Base-by-base conservation (phyloP, 2,888 invertebrate species). In the Sarcophaga rosellei region DNA sequence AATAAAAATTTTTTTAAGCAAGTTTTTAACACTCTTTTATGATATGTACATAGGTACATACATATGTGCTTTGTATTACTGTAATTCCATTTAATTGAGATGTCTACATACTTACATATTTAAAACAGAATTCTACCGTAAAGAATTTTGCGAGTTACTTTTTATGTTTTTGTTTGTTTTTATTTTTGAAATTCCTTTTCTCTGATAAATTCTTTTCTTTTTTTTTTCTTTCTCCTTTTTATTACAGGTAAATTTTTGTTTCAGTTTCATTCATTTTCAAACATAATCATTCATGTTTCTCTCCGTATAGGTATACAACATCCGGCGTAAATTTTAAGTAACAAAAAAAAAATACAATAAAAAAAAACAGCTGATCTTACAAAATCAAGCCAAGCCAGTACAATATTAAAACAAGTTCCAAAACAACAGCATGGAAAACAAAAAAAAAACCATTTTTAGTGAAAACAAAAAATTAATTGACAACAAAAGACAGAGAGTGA, bases 281-380 rank as follows among this genome's bases (percentile, higher is more conserved):
- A 72, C 74, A 77, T 81, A 66, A 75, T 82, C 75, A 76, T 82
- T 72, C 57, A 80, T 69, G 47, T 65, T 73, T 61, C 57, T 45
- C 47, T 78, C 66, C 69, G 73, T 21, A 70, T 69, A n/a, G n/a
- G n/a, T n/a, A 72, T 69, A 61, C 76, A 77, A 86, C 77, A 86
- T 83, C 86, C 86, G 83, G 83, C 80, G 81, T 78, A 76, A 77
- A 4, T 35, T 74, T 59, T 57, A 75, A 35, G 35, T 35, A 35
- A 35, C 15, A 75, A 74, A 4, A 47, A 74, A 72, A 45, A 21
- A 68, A 23, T 3, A 47, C 10, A 65, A n/a, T n/a, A n/a, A 20
- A 35, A 65, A 76, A 78, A 82, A 85, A 82, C 79, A 86, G 85
- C 85, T 86, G 85, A 82, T 80, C 23, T 75, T 76, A 63, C 57